Evolutionary conservation across 2,113 vertebrate genomes (phyloP).

Genomic region (Edolisoma coerulescens): DNA sequence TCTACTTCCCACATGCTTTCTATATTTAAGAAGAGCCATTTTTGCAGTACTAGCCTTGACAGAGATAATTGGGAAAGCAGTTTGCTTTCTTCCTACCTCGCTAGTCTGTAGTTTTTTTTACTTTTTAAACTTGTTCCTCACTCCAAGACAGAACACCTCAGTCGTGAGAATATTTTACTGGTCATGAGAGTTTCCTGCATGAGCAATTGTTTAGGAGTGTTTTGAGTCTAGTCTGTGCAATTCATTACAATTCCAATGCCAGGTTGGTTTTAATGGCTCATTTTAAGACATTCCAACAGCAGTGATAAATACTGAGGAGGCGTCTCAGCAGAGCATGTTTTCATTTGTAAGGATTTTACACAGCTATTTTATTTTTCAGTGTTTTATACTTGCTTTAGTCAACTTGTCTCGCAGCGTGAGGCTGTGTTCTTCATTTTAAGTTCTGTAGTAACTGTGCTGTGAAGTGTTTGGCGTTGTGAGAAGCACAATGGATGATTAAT

Average conservation of each 20-base stretch:
- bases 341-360: not conserved
- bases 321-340: not conserved
- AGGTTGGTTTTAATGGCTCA: not conserved
- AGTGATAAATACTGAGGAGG: not conserved
- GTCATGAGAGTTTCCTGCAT: not conserved
- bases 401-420: not conserved
- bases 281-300: not conserved
- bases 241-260: not conserved
- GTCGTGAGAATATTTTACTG: not conserved
- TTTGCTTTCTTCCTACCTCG: conserved; percentile 29
- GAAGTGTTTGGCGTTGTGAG: not conserved
- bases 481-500: not conserved
- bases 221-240: not conserved
- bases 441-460: rapidly evolving
- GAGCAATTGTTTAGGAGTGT: not conserved
- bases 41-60: conserved; percentile 38
- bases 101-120: not conserved
- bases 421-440: not conserved
- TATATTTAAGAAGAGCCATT: conserved; percentile 58
- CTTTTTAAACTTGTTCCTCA: not conserved
- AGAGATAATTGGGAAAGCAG: conserved; percentile 47
- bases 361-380: not conserved
- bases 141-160: not conserved
- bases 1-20: conserved; percentile 63
- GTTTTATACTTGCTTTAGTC: not conserved